A percentile compares a stretch with the other conserved stretches of the same genome.
These are phyloP conservation scores for Agapornis roseicollis DNA, from an alignment of 2,113 vertebrate species.

Conservation along the genomic window DNA sequence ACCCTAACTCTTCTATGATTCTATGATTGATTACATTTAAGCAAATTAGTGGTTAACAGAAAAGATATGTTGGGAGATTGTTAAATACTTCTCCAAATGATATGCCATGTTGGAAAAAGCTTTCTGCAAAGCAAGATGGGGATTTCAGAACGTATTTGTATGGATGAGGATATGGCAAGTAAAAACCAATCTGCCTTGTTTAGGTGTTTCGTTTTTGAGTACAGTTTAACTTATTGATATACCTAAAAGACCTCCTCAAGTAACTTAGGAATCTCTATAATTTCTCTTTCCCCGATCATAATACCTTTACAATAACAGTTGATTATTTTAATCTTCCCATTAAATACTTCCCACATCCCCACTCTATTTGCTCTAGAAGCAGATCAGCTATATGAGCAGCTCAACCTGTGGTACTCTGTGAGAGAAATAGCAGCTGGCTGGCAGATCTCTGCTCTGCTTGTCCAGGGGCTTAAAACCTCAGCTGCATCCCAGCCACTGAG, in stretches of 20 bases:
- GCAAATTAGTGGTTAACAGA: neutral
- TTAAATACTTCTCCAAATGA: neutral
- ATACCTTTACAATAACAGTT: fast-evolving
- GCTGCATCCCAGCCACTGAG: fast-evolving
- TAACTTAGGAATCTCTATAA: neutral
- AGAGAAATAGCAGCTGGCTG: neutral
- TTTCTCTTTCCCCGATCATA: neutral
- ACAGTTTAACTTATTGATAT: neutral
- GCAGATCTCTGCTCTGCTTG: neutral
- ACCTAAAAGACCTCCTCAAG: neutral
- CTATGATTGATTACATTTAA: neutral
- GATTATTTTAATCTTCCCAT: neutral
- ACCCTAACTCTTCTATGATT: too few relatives aligned
- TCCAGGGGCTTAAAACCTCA: neutral
- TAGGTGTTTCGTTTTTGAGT: neutral
- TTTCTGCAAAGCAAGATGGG: neutral
- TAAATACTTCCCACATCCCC: neutral
- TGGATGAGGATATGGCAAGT: neutral
- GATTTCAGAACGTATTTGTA: neutral
- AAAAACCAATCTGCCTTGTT: neutral
- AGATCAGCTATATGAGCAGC: fast-evolving
- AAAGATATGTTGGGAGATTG: neutral
- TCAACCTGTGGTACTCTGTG: neutral
- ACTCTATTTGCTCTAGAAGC: neutral
- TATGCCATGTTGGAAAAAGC: neutral